These are phyloP conservation scores for Gymnorhina tibicen DNA, from an alignment of 2,113 vertebrate species.

Conservation along the genomic window DNA sequence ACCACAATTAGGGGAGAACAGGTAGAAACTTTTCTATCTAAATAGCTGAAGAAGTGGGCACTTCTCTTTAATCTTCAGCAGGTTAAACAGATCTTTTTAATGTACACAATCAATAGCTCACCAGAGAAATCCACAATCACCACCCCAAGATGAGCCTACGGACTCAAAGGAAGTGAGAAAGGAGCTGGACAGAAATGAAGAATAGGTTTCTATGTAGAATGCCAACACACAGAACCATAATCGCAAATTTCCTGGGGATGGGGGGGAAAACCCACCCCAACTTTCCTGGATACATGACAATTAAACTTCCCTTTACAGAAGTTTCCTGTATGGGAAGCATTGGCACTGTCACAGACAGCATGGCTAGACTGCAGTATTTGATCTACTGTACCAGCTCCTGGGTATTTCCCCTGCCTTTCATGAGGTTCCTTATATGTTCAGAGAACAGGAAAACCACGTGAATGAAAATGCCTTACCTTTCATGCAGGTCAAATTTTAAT, in stretches of 20 bases:
- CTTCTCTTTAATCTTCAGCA: neutral
- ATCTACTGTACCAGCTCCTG: neutral
- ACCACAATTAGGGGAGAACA: neutral
- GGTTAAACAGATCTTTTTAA: neutral
- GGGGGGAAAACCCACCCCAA: accelerated
- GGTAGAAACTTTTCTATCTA: neutral
- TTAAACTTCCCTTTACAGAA: neutral
- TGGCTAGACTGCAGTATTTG: neutral
- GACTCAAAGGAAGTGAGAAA: neutral
- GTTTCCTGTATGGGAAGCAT: neutral
- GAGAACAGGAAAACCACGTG: neutral
- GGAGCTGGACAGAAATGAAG: neutral
- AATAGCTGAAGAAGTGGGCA: neutral
- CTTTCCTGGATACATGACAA: neutral
- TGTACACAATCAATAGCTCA: neutral
- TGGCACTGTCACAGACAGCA: neutral
- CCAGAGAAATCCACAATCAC: neutral
- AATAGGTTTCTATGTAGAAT: neutral
- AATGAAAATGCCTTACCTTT: neutral
- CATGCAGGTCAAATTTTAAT: conserved; percentile 10
- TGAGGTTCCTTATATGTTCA: neutral
- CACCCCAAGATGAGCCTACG: neutral
- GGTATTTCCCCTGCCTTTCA: neutral
- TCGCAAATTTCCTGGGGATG: neutral
- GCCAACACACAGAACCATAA: neutral